phyloP scores from a whole-genome alignment of 2,797 vertebrate species.

The Anolis apletophallus region DNA sequence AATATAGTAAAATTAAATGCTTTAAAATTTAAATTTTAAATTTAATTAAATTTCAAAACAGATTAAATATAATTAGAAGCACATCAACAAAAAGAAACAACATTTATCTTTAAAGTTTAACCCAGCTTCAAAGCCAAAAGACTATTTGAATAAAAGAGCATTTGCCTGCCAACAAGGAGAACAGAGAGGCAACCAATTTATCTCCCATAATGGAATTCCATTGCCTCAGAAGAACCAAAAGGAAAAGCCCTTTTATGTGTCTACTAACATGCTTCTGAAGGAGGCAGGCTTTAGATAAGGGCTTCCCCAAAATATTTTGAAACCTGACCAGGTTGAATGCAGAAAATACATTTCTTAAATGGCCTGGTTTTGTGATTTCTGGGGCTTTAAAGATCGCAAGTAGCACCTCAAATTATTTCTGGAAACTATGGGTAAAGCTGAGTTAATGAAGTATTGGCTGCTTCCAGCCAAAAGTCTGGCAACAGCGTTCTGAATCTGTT shows the following conservation, averaged over 20 bases:
- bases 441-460: not conserved
- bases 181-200: no score
- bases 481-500: not conserved
- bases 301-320: no score
- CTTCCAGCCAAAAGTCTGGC: not conserved
- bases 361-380: not conserved
- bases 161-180: no score
- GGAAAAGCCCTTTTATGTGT: no score
- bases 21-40: no score
- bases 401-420: not conserved
- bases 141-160: not conserved
- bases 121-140: not conserved
- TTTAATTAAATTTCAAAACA: not conserved
- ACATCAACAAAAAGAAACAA: not conserved
- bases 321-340: not conserved
- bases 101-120: not conserved
- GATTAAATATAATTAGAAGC: not conserved
- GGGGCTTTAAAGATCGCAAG: not conserved
- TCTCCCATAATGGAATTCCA: no score
- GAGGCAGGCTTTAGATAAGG: no score
- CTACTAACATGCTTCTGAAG: no score
- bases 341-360: not conserved
- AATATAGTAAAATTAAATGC: not conserved
- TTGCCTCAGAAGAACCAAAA: no score
- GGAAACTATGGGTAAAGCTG: not conserved